Base-by-base conservation (phyloP, 2,797 vertebrate genomes). In the Eutrigla gurnardus region DNA sequence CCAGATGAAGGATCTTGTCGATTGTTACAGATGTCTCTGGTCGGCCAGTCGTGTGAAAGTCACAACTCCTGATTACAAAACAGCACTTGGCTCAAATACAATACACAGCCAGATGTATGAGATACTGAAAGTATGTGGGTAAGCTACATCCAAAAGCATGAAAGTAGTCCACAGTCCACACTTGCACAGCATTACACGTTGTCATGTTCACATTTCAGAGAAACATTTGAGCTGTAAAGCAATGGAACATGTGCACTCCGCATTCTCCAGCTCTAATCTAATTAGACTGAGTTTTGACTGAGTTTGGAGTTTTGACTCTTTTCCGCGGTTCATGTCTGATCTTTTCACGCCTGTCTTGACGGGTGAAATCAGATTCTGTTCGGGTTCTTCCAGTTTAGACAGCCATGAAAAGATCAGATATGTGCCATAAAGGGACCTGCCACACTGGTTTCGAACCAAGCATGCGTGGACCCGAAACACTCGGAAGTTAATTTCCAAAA, bases 311-410 rank as follows among this genome's bases (percentile, higher is more conserved):
- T 65, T 7, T 53, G 39, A 46, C 63, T 68, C 7, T 7, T 54
- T 53, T 61, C 7, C 5, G 50, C 57, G n/a, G 67, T 67, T 82
- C 59, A 40, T 40, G 72, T 76, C 54, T 72, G 81, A 83, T 83
- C 72, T 75, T 68, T 69, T 79, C 76, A 75, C 60, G 68, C 53
- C 73, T 79, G 81, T 79, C 81, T 65, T 72, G 36, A 35, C 2
- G 2, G 33, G 5, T 42, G 1, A 18, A 32, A 18, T 69, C 68
- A 3, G 36, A 32, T 5, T 18, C 47, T 25, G 12, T 32, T 33
- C 0, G 6, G 54, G 45, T 72, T 25, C 47, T 60, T 58, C 46
- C 47, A 49, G 64, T 54, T 72, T 7, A 79, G 72, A 83, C 64
- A 64, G 52, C 62, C 70, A 39, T 71, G 75, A 71, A 64, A 58